Evolutionary conservation across 2,888 invertebrate species (phyloP), one percentile per base, ranked within the genome.

Genomic region (Incurvaria masculella): DNA sequence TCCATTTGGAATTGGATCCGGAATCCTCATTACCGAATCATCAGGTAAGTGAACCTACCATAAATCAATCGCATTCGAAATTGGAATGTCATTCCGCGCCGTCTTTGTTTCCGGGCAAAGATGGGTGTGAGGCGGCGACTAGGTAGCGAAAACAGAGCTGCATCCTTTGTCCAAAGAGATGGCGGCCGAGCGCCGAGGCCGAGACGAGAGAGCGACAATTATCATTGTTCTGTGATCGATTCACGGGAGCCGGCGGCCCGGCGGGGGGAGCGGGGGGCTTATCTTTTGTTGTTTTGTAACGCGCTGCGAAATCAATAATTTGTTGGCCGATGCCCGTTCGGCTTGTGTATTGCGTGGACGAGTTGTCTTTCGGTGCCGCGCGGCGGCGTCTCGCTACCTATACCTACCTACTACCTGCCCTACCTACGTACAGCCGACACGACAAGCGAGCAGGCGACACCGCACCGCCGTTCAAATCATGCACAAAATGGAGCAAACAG

Each of bases 221-320:
- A 78, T 78, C 75, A 74, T 74, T 47, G 44, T 19, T 21, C 48
- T 38, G 59, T 61, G 61, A 75, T 76, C 76, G 76, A 76, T 76
- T 75, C 72, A 23, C 23, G 33, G 33, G 66, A 64, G 59, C 64
- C 57, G 72, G 49, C 68, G 73, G 49, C 68, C 73, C 70, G 74
- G 70, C 73, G 72, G 74, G 66, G 72, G 66, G 65, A 42, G 47
- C 33, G 47, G 42, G 23, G 47, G 41, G 33, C 19, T 21, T 75
- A 72, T 76, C 73, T 75, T 78, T 75, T 75, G 75, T 76, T 76
- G 73, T 76, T 75, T 74, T 74, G 72, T 75, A 69, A 68, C 69
- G 64, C 65, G 64, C 65, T 61, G 62, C 61, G 61, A 66, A 76
- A 76, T 76, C 76, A 76, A 76, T 78, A 78, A 71, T 73, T 74